Percentiles rank a stretch among this genome's conserved stretches.
Evolutionary conservation across 1,140 invertebrate genomes (phyloP).

Genomic region (Lanistes nyassanus): DNA sequence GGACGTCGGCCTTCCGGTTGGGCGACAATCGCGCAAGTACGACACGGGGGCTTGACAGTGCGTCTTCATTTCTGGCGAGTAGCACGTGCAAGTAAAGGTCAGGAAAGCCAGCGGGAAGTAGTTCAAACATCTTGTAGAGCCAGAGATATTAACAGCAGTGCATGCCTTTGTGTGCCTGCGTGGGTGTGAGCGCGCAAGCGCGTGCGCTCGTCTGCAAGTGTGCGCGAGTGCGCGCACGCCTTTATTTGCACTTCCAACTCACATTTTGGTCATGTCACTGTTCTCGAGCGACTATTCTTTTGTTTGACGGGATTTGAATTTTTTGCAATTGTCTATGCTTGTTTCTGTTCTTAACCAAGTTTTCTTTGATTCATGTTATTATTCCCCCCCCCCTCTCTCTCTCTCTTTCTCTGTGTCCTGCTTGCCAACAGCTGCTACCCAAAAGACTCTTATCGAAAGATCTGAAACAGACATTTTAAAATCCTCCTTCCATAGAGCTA

Average conservation of each 20-base stretch:
- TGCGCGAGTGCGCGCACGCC: neutral
- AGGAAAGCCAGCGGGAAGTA: too few species aligned
- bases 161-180: neutral
- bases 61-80: too few species aligned
- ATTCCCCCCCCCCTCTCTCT: slow-evolving; percentile 1
- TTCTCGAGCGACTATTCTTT: too few species aligned
- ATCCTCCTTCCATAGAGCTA: too few species aligned
- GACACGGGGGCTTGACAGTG: too few species aligned
- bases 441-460: too few species aligned
- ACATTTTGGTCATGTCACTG: neutral
- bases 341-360: neutral
- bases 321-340: neutral
- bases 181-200: slow-evolving; percentile 10
- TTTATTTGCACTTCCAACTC: neutral
- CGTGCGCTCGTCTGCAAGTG: slow-evolving; percentile 11
- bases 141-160: neutral
- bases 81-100: too few species aligned
- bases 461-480: too few species aligned
- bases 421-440: too few species aligned
- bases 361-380: neutral
- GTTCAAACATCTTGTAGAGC: neutral
- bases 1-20: too few species aligned
- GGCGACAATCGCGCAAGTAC: too few species aligned
- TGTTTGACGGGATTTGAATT: neutral
- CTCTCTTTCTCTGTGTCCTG: too few species aligned